Evolutionary conservation across 2,113 vertebrate species (phyloP).

Genomic region (Vicugna pacos): DNA sequence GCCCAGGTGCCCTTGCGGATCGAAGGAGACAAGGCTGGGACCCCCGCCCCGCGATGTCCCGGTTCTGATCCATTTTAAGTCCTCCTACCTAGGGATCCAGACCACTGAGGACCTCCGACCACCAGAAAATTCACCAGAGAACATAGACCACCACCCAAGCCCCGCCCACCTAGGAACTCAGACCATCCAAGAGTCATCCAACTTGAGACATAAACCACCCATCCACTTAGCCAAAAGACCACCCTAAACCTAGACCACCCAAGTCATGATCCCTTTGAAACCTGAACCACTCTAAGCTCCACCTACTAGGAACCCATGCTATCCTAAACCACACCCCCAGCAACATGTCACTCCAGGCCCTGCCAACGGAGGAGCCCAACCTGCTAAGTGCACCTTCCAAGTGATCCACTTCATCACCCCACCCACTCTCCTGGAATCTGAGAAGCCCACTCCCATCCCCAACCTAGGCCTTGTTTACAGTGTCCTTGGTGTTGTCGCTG

Average conservation of each 20-base stretch:
- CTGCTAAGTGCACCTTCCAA: not conserved
- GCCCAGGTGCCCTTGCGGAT: not conserved
- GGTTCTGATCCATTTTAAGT: not conserved
- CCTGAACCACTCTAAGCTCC: not conserved
- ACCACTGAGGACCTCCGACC: not conserved
- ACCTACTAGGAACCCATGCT: not conserved
- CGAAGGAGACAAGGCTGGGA: not conserved
- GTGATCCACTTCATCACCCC: not conserved
- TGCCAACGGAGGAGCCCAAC: not conserved
- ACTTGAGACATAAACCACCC: not conserved
- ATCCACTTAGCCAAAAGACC: not conserved
- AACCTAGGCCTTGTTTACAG: not conserved
- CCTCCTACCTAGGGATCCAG: not conserved
- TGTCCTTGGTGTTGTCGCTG: not conserved
- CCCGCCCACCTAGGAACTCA: not conserved
- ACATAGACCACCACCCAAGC: not conserved
- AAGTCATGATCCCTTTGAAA: not conserved
- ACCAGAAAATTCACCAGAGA: not conserved
- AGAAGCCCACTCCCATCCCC: not conserved
- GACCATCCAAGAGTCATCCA: not conserved
- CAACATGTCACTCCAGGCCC: not conserved
- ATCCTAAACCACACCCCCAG: not conserved
- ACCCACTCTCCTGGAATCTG: not conserved
- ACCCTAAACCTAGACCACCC: not conserved
- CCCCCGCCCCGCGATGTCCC: accelerated